Evolutionary conservation across 2,113 vertebrate species (phyloP), one percentile per base, ranked within the genome.

Genomic region (Corvus cornix): DNA sequence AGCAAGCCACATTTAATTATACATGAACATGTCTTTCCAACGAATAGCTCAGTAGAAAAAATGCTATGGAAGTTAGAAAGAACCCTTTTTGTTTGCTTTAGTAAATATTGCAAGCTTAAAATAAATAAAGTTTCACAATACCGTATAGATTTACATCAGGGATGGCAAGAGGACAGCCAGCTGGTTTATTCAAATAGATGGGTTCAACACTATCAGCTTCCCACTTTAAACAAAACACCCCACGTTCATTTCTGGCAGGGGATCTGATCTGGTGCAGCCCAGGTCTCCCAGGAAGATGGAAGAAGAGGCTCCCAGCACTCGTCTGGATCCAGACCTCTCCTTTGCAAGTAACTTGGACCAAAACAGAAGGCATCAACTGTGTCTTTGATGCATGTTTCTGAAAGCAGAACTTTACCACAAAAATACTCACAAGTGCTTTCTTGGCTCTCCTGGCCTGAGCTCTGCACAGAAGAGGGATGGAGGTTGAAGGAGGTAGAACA

Each of bases 1-100:
- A 97, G 97, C 87, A 97, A 98, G 97, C 97, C 97, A 98, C 89
- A 90, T 97, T 96, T 96, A 98, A 98, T 98, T 98, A 98, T 73
- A 92, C 46, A 85, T 41, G 93, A 95, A 89, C 92, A 74, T 95
- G 89, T 90, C 67, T 90, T 95, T 95, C 93, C 84, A 93, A 96
- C 89, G 96, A 97, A 94, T 93, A 97, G 87, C 78, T 76, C 43
- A 2, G 51, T 73, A 90, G 81, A 90, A 94, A 93, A 93, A 97
- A 95, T 48, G 35, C 77, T 83, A 80, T 89, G 75, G 86, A 89
- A 95, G 41, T 96, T 91, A 93, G 66, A 97, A 97, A 97, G 87
- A 86, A 72, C 64, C 53, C 31, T 84, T 96, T 96, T 92, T 80
- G 60, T 91, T 91, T 96, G 49, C 83, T 87, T 87, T 91, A 64